phyloP scores from a whole-genome alignment of 2,888 invertebrate genomes.

The Ptychoptera albimana region DNA sequence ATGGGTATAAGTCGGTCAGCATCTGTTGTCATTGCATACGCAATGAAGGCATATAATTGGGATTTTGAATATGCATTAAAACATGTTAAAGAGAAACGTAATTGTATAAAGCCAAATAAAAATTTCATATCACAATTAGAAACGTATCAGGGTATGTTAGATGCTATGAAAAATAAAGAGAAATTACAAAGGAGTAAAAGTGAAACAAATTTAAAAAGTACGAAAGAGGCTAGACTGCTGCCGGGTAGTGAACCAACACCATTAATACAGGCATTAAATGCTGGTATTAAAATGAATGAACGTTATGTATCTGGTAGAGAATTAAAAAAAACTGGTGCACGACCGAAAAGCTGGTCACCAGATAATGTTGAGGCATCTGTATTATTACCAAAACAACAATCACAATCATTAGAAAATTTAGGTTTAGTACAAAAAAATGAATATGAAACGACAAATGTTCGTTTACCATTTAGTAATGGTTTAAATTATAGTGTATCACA shows the following conservation, averaged over 20 bases:
- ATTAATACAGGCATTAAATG: constrained; percentile 38
- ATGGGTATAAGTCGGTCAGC: constrained; percentile 98
- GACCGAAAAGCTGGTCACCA: constrained; percentile 18
- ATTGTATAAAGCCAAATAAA: constrained; percentile 90
- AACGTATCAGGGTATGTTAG: constrained; percentile 90
- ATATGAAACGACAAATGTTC: constrained; percentile 54
- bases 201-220: constrained; percentile 70
- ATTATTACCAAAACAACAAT: constrained; percentile 24
- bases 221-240: constrained; percentile 40
- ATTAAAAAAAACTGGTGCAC: neutral
- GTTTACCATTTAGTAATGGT: constrained; percentile 74
- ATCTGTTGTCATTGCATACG: constrained; percentile 93
- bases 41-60: constrained; percentile 96
- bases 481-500: constrained; percentile 80
- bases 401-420: constrained; percentile 29
- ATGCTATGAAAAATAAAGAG: constrained; percentile 91
- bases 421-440: constrained; percentile 23
- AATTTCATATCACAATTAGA: constrained; percentile 89
- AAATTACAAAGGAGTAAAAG: constrained; percentile 86
- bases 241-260: constrained; percentile 43
- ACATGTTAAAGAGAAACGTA: constrained; percentile 80
- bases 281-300: constrained; percentile 7
- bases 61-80: constrained; percentile 74
- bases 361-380: constrained; percentile 22
- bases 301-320: constrained; percentile 5